Conservation (phyloP, 2,113 vertebrate species). For the Glaucidium brasilianum region DNA sequence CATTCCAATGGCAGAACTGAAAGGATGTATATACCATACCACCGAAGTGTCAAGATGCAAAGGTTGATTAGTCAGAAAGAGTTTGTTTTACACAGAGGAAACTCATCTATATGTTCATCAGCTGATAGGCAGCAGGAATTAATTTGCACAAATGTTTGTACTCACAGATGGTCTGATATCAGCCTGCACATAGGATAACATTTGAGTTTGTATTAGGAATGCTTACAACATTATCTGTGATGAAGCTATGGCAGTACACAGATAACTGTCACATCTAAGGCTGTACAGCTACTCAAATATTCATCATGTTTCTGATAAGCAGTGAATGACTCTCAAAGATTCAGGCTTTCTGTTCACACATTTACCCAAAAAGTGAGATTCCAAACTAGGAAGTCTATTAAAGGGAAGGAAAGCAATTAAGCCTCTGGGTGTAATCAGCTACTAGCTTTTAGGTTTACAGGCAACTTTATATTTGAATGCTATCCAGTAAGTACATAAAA, state of each 20-base stretch:
- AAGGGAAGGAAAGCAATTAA: neutral
- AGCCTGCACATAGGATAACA: neutral
- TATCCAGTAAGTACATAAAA: neutral
- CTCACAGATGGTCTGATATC: constrained; percentile 23
- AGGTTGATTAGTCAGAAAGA: constrained; percentile 65
- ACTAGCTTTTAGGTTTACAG: neutral
- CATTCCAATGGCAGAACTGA: constrained; percentile 64
- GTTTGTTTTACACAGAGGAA: constrained; percentile 61
- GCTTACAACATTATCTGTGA: constrained; percentile 31
- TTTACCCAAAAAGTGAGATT: neutral
- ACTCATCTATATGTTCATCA: constrained; percentile 65
- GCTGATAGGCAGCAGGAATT: constrained; percentile 41
- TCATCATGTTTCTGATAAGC: constrained; percentile 1
- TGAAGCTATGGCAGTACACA: neutral
- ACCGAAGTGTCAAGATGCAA: constrained; percentile 65
- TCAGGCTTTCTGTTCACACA: neutral
- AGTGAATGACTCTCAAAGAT: neutral
- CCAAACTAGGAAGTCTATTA: neutral
- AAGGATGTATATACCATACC: constrained; percentile 59
- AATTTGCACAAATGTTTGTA: constrained; percentile 24
- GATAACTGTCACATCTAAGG: constrained; percentile 26
- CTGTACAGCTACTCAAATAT: constrained; percentile 5
- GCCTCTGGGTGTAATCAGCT: neutral
- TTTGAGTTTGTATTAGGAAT: neutral
- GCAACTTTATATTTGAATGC: neutral